Evolutionary conservation across 1,140 invertebrate species (phyloP).

Genomic region (Zaprionus kolodkinae): DNA sequence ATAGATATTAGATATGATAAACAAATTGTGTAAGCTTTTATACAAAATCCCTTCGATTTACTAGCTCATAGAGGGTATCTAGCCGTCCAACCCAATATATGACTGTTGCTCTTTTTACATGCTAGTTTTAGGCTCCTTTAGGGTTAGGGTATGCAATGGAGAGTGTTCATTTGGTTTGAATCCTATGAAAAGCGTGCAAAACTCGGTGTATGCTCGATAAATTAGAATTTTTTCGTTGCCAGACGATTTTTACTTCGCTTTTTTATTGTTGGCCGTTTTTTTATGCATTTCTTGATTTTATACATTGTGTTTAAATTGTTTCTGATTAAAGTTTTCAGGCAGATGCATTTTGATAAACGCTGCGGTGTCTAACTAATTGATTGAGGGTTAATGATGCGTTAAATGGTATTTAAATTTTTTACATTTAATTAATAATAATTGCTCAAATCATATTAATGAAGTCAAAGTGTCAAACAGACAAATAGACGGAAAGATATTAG

Average conservation of each 20-base stretch:
- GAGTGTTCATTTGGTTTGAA: constrained; percentile 18
- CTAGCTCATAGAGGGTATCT: neutral
- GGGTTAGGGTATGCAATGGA: constrained; percentile 38
- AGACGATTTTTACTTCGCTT: constrained; percentile 22
- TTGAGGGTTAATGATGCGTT: neutral
- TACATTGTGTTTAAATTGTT: neutral
- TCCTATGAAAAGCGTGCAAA: constrained; percentile 66
- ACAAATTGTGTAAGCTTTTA: too few relatives aligned
- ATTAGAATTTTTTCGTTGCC: constrained; percentile 66
- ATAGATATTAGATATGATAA: too few relatives aligned
- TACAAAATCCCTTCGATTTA: too few relatives aligned
- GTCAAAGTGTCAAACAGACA: too few relatives aligned
- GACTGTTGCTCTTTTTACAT: constrained; percentile 36
- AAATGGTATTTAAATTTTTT: neutral
- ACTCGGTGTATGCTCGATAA: constrained; percentile 75
- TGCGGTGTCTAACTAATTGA: neutral
- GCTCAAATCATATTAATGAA: too few relatives aligned
- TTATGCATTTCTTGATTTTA: neutral
- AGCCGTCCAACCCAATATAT: neutral
- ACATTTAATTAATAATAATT: too few relatives aligned
- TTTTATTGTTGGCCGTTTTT: constrained; percentile 1
- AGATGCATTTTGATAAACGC: neutral
- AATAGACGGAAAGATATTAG: too few relatives aligned
- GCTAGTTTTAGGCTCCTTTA: constrained; percentile 52
- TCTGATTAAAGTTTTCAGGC: neutral